Conservation (phyloP, 35 echinoderm and acorn worm species). For the Ophioderma brevispina region DNA sequence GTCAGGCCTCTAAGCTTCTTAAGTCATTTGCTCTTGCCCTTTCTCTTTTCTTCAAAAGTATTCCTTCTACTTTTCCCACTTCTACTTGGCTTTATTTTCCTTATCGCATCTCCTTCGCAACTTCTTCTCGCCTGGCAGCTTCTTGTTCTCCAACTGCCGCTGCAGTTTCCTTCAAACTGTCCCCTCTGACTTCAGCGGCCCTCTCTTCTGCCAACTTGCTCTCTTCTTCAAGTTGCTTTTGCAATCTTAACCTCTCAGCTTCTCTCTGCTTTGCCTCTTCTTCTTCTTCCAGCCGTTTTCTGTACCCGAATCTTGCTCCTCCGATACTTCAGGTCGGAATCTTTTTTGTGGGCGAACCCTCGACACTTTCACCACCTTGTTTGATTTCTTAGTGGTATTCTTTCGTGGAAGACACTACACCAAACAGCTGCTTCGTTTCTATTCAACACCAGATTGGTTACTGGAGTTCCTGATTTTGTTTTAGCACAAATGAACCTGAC, state of each 20-base stretch:
- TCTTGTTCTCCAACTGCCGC: too few relatives aligned
- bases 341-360: background rate
- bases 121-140: too few relatives aligned
- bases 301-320: slow-evolving; percentile 36
- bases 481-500: too few relatives aligned
- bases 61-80: too few relatives aligned
- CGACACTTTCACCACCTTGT: slow-evolving; percentile 39
- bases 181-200: background rate
- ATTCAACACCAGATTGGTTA: too few relatives aligned
- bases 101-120: too few relatives aligned
- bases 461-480: too few relatives aligned
- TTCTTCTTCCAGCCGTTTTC: slow-evolving; percentile 59
- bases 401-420: slow-evolving; percentile 14
- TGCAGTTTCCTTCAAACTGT: too few relatives aligned
- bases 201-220: slow-evolving; percentile 48
- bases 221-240: slow-evolving; percentile 35
- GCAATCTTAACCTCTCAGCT: background rate
- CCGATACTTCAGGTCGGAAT: background rate
- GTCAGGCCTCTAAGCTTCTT: background rate
- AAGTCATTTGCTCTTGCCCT: background rate
- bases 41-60: too few relatives aligned
- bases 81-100: too few relatives aligned
- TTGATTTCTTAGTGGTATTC: background rate
- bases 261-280: slow-evolving; percentile 43
- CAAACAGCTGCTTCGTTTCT: too few relatives aligned